Evolutionary conservation across 2,888 invertebrate genomes (phyloP).

Genomic region (Lingula anatina): DNA sequence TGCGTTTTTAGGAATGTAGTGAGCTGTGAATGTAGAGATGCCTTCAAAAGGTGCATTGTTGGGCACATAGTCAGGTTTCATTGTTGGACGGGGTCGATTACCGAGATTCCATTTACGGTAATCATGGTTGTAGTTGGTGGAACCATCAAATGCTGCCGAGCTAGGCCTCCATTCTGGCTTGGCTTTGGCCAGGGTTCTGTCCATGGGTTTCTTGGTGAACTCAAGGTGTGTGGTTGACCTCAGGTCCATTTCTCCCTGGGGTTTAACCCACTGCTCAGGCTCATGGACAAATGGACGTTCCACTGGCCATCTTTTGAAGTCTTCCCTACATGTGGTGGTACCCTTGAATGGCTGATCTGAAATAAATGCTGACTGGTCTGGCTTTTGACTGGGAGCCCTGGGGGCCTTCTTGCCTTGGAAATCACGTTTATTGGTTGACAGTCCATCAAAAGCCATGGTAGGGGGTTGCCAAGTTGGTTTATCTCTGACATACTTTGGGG

Average conservation of each 20-base stretch:
- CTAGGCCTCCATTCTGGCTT: conserved; percentile 14
- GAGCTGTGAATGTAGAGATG: conserved; percentile 38
- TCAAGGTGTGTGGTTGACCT: conserved; percentile 41
- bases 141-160: conserved; percentile 35
- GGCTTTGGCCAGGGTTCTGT: conserved; percentile 22
- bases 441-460: conserved; percentile 38
- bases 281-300: conserved; percentile 32
- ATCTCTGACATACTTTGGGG: conserved; percentile 24
- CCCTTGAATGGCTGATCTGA: conserved; percentile 47
- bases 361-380: conserved; percentile 36
- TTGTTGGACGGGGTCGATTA: conserved; percentile 19
- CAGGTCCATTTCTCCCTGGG: conserved; percentile 43
- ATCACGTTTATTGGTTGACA: conserved; percentile 41
- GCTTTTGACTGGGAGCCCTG: conserved; percentile 11
- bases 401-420: conserved; percentile 25
- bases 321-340: conserved; percentile 44
- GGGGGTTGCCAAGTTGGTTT: conserved; percentile 33
- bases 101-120: conserved; percentile 34
- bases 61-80: conserved; percentile 36
- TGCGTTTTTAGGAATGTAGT: conserved; percentile 33
- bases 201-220: conserved; percentile 32
- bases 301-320: conserved; percentile 36
- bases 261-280: conserved; percentile 37
- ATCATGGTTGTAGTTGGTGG: conserved; percentile 40
- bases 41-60: conserved; percentile 50